phyloP scores from a whole-genome alignment of 2,797 vertebrate genomes.

The Scomberomorus guttatus region DNA sequence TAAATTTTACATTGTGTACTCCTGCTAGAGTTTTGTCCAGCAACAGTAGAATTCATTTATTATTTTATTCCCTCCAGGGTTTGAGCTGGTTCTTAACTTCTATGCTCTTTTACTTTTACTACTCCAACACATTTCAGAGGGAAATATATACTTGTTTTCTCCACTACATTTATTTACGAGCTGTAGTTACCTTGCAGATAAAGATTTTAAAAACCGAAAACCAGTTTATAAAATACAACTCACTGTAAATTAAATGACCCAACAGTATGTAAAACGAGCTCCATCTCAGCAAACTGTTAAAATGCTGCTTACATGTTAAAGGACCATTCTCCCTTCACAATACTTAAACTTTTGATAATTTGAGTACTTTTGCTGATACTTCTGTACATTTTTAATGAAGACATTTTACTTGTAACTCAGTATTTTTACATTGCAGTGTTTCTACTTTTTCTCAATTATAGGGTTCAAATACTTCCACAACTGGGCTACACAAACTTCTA shows the following conservation, averaged over 20 bases:
- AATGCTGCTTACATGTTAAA: not conserved
- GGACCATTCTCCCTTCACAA: not conserved
- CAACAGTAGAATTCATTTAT: not conserved
- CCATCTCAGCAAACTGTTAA: too few relatives aligned
- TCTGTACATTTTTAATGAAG: too few relatives aligned
- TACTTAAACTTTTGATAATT: too few relatives aligned
- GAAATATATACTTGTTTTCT: not conserved
- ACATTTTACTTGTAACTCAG: too few relatives aligned
- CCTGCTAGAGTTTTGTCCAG: not conserved
- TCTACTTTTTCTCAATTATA: too few relatives aligned
- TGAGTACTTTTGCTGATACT: too few relatives aligned
- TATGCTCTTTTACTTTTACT: not conserved
- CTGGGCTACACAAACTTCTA: not conserved
- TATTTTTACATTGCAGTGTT: too few relatives aligned
- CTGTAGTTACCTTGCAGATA: not conserved
- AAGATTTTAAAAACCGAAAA: not conserved
- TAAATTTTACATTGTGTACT: not conserved
- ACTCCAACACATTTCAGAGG: not conserved
- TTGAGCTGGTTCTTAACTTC: not conserved
- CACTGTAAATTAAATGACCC: not conserved
- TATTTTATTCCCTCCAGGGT: not conserved
- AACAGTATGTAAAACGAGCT: too few relatives aligned
- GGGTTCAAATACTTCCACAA: not conserved
- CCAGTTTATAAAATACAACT: not conserved
- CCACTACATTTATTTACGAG: too few relatives aligned